Percentiles rank a stretch among this genome's conserved stretches.
Evolutionary conservation across 2,113 vertebrate genomes (phyloP).

Genomic region (Corythornis cristatus): DNA sequence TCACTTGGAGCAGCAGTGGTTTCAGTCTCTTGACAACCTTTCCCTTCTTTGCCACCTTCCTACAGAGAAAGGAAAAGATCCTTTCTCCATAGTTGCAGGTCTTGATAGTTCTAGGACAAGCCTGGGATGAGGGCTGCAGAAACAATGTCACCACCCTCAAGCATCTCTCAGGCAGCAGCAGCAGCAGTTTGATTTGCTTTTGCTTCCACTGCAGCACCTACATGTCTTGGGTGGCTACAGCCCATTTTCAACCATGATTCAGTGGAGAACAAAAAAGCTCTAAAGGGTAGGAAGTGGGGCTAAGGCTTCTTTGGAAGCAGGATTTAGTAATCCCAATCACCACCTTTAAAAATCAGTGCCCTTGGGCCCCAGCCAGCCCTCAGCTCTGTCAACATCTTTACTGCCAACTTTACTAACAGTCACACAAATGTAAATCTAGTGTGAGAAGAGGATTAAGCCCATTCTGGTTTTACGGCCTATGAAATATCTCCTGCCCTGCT

Average conservation of each 20-base stretch:
- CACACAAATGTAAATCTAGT: conserved; percentile 58
- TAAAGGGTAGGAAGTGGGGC: conserved; percentile 10
- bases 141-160: not conserved
- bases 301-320: conserved; percentile 35
- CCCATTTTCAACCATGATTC: not conserved
- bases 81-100: not conserved
- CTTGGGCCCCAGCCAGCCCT: conserved; percentile 47
- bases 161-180: not conserved
- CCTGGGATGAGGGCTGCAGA: not conserved
- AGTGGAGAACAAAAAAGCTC: conserved; percentile 38
- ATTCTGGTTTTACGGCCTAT: conserved; percentile 56
- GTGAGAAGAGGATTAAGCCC: conserved; percentile 58
- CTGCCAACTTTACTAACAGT: conserved; percentile 57
- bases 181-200: not conserved
- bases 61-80: not conserved
- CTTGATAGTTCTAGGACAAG: not conserved
- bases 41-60: not conserved
- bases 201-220: not conserved
- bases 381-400: conserved; percentile 53
- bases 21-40: not conserved
- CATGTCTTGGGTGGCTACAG: not conserved
- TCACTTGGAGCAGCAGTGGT: not conserved
- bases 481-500: conserved; percentile 9
- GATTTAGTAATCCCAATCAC: conserved; percentile 26
- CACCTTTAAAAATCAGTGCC: conserved; percentile 50